Base-by-base conservation (phyloP, 2,888 invertebrate species). In the Epirrhoe alternata region DNA sequence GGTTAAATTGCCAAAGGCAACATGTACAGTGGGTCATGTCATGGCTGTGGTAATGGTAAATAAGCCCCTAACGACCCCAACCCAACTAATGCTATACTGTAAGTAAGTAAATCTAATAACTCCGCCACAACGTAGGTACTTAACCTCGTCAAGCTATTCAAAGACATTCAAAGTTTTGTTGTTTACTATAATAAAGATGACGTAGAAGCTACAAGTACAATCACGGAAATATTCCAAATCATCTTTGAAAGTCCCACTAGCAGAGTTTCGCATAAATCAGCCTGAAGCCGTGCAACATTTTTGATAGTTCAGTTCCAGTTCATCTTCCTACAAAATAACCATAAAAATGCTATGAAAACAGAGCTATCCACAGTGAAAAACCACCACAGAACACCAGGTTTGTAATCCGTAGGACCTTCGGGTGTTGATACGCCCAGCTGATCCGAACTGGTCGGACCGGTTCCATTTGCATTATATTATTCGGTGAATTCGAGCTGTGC, bases 381-480 rank as follows among this genome's bases (percentile, higher is more conserved):
- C 12, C 4, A 42, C 38, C 38, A 42, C 38, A 42, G 38, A 12
- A 42, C 12, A 38, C 12, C 38, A 10, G 38, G 8, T 10, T 10
- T 38, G 4, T 10, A 4, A 10, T 4, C 38, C 38, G 12, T 12
- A 12, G 38, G 12, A 24, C 35, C 47, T 47, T 16, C 16, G 17
- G 54, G 42, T 60, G 51, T 61, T 61, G 45, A 47, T 53, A 47
- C 57, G 31, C 38, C 57, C 47, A 57, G 52, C 56, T 61, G 51
- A 61, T 61, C 14, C 8, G 33, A 65, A 60, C 60, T 45, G 38
- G 60, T 56, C 8, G 10, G 5, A 61, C 65, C 45, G 52, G 65
- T 60, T 60, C 51, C 55, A 65, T 56, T 61, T 65, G 51, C 42
- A 51, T 60, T 60, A 45, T 55, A 59, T 54, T 47, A 53, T 45